Evolutionary conservation across 2,113 vertebrate genomes (phyloP), one percentile per base, ranked within the genome.

Genomic region (Toxotes jaculatrix): DNA sequence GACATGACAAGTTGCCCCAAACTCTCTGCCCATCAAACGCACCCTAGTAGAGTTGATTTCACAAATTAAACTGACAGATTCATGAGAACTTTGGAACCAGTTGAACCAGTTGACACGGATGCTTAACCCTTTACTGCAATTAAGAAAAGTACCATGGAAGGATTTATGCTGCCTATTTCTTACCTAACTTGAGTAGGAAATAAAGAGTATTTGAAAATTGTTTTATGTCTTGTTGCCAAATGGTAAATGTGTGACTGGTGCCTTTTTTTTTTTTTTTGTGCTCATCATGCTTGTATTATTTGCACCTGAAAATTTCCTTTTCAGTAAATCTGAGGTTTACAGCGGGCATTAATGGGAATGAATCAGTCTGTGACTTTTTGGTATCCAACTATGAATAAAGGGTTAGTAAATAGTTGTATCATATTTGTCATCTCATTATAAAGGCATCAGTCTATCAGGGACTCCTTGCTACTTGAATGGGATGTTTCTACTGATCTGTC

Each of bases 61-160:
- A 85, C 36, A n/a, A 55, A 79, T 80, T 65, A 64, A 88, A 80
- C 56, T 11, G 72, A 55, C 40, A 31, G 78, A 36, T 87, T 84
- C 42, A 62, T 53, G 82, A 78, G 56, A 75, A 38, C 43, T 59
- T 55, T 47, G 51, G 17, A 51, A 79, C 67, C 27, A 40, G 27
- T 42, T 79, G n/a, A n/a, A n/a, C n/a, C 34, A 40, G 27, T 42
- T 79, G 16, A 21, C 47, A 53, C 13, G 62, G 77, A 83, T 60
- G 31, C 19, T 83, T 80, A 79, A 88, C 83, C 77, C 74, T 90
- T 91, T 88, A 85, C 88, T 91, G 82, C 82, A 80, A 76, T 80
- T 9, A 63, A 27, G 32, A 19, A 67, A 68, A 59, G 45, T 23
- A 64, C 1, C 19, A 7, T 53, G 34, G 38, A 19, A 19, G 10